These are phyloP conservation scores for Fistularia tabacaria DNA, from an alignment of 2,797 vertebrate species.

Conservation along the genomic window DNA sequence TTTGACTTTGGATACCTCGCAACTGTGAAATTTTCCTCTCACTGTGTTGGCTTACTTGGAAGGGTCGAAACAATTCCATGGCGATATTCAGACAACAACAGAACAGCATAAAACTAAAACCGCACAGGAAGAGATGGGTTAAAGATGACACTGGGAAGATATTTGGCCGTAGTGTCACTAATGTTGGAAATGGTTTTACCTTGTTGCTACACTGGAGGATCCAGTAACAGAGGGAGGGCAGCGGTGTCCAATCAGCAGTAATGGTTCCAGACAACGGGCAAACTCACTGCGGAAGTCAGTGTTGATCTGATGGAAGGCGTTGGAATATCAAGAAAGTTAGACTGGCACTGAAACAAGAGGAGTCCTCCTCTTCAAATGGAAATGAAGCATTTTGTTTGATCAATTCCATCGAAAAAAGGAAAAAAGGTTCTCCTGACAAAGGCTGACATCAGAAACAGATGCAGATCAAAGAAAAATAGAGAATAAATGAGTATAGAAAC, in stretches of 20 bases:
- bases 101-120: constrained; percentile 7
- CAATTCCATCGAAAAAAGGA: too few relatives aligned
- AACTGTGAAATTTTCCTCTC: constrained; percentile 44
- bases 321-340: background rate
- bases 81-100: constrained; percentile 7
- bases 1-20: constrained; percentile 42
- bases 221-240: constrained; percentile 61
- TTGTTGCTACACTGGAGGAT: constrained; percentile 50
- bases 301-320: constrained; percentile 74
- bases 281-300: constrained; percentile 87
- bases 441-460: too few relatives aligned
- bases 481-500: background rate
- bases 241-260: constrained; percentile 77
- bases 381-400: background rate
- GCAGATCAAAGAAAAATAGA: too few relatives aligned
- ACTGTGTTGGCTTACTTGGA: constrained; percentile 36
- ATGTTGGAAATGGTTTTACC: constrained; percentile 32
- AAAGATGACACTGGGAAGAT: background rate
- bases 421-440: too few relatives aligned
- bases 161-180: constrained; percentile 1
- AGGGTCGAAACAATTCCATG: constrained; percentile 17
- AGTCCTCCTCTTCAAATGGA: too few relatives aligned
- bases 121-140: background rate
- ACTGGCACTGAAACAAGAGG: too few relatives aligned
- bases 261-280: constrained; percentile 83